A percentile compares a stretch with the other conserved stretches of the same genome.
Evolutionary conservation across 1,140 invertebrate genomes (phyloP).

Genomic region (Wiebesia pumilae): DNA sequence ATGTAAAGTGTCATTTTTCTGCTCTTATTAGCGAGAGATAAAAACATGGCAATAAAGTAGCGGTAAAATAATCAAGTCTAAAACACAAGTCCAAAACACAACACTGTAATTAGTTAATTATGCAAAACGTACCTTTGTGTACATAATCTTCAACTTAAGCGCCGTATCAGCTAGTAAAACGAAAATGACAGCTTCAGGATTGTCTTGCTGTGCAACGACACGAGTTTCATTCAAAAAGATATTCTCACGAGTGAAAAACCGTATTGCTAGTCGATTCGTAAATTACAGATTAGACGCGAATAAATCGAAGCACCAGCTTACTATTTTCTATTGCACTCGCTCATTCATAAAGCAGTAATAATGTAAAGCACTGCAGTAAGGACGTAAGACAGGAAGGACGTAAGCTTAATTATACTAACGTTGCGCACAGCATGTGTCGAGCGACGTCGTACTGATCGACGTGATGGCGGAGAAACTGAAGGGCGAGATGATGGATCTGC

Average conservation of each 20-base stretch:
- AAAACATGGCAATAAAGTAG: too few relatives aligned
- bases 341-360: neutral
- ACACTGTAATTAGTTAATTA: neutral
- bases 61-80: neutral
- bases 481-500: conserved; percentile 92
- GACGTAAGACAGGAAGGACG: too few relatives aligned
- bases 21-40: too few relatives aligned
- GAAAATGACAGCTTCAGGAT: neutral
- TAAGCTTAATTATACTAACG: neutral
- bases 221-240: neutral
- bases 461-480: conserved; percentile 87
- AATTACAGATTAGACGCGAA: neutral
- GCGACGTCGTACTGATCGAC: conserved; percentile 88
- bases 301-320: neutral
- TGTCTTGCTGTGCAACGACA: neutral
- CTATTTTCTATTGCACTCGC: neutral
- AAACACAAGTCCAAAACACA: neutral
- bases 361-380: too few relatives aligned
- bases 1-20: too few relatives aligned
- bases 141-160: neutral
- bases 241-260: too few relatives aligned
- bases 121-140: neutral
- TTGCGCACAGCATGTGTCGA: conserved; percentile 81
- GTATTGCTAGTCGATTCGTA: neutral
- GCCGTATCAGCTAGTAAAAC: neutral